Evolutionary conservation across 2,113 vertebrate genomes (phyloP).

Genomic region (Oryzias woworae): DNA sequence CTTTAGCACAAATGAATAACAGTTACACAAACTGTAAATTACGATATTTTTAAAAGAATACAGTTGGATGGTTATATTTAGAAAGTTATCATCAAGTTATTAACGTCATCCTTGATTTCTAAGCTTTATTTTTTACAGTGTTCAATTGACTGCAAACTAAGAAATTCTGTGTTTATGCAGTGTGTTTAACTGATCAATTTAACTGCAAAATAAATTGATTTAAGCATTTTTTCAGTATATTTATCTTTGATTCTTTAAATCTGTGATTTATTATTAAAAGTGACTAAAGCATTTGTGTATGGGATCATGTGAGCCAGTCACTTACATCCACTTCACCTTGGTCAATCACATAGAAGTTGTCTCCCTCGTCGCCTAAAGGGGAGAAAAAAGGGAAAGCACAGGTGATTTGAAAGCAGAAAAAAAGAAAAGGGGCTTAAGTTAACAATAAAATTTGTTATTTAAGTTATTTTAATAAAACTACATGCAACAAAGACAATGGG

Average conservation of each 20-base stretch:
- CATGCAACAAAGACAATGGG: neutral
- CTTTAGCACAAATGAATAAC: slow-evolving; percentile 13
- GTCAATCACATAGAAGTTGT: slow-evolving; percentile 98
- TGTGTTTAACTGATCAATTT: neutral
- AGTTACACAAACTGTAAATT: neutral
- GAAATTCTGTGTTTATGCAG: neutral
- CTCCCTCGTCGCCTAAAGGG: slow-evolving; percentile 90
- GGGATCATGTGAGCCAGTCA: slow-evolving; percentile 42
- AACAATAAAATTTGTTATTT: too few relatives aligned
- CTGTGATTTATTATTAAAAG: neutral
- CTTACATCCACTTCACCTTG: slow-evolving; percentile 98
- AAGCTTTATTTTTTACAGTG: neutral
- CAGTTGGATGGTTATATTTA: neutral
- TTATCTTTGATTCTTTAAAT: slow-evolving; percentile 3
- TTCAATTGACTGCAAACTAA: neutral
- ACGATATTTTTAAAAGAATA: neutral
- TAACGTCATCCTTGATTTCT: neutral
- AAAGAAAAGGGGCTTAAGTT: slow-evolving; percentile 1
- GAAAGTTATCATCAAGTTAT: neutral
- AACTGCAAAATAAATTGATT: neutral
- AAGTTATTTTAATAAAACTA: neutral
- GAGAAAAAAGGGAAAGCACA: slow-evolving; percentile 34
- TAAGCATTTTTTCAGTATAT: neutral
- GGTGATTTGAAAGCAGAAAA: slow-evolving; percentile 6
- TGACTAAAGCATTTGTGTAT: slow-evolving; percentile 1